Evolutionary conservation across 1,140 invertebrate species (phyloP).

Genomic region (Scaptomyza graminum): DNA sequence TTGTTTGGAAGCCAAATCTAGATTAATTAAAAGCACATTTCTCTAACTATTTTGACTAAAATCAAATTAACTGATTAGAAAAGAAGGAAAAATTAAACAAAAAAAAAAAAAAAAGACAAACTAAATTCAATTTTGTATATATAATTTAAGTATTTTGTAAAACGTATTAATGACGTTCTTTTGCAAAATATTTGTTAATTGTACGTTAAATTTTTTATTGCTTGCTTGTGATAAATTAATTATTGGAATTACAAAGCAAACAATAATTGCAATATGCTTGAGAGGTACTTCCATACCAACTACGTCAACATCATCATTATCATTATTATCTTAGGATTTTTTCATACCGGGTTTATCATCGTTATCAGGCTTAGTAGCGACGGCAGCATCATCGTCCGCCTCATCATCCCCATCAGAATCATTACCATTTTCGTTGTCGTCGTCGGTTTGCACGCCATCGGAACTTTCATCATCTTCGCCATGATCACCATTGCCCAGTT

Average conservation of each 20-base stretch:
- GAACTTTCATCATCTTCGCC: slow-evolving; percentile 5
- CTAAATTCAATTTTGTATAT: no score
- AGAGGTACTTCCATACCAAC: not conserved
- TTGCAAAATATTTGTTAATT: not conserved
- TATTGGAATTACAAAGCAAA: slow-evolving; percentile 25
- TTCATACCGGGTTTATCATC: no score
- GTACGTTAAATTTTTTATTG: slow-evolving; percentile 1
- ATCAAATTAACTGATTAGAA: slow-evolving; percentile 1
- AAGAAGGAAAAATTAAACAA: no score
- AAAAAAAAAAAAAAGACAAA: no score
- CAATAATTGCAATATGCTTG: slow-evolving; percentile 7
- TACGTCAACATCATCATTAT: not conserved
- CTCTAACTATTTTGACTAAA: not conserved
- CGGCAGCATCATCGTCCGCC: not conserved
- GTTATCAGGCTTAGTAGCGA: no score
- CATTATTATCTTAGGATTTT: not conserved
- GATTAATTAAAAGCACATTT: slow-evolving; percentile 3
- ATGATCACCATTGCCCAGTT: slow-evolving; percentile 64
- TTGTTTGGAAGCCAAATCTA: slow-evolving; percentile 2
- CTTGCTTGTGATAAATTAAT: not conserved
- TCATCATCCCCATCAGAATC: not conserved
- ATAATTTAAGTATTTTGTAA: no score
- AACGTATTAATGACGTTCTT: no score
- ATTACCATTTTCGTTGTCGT: slow-evolving; percentile 9
- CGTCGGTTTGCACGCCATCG: slow-evolving; percentile 4